Percentiles rank a stretch among this genome's conserved stretches.
These are phyloP conservation scores for Corythoichthys intestinalis DNA, from an alignment of 2,113 vertebrate genomes.

Conservation along the genomic window DNA sequence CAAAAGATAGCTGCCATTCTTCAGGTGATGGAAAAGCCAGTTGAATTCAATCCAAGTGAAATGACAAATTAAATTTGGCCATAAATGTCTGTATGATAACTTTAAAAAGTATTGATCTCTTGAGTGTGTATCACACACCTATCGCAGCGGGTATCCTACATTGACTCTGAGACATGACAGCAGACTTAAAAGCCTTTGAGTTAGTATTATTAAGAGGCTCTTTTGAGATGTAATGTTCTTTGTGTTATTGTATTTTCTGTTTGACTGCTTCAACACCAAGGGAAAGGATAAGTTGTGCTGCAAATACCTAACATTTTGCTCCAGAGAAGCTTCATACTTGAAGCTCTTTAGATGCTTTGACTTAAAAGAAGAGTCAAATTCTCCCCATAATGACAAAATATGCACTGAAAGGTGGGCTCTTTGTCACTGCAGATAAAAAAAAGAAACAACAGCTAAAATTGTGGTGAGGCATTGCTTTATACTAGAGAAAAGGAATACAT, in stretches of 20 bases:
- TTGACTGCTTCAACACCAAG: conserved; percentile 24
- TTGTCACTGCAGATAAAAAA: conserved; percentile 30
- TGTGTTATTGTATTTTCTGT: conserved; percentile 32
- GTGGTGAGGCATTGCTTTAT: conserved; percentile 7
- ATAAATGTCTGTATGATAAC: too few species aligned
- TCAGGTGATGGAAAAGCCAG: too few species aligned
- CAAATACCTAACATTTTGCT: conserved; percentile 40
- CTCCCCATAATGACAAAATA: conserved; percentile 38
- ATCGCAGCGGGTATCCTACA: conserved; percentile 24
- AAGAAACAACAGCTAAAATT: conserved; percentile 34
- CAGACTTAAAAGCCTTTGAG: conserved; percentile 53
- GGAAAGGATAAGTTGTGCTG: conserved; percentile 13
- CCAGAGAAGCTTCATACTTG: conserved; percentile 35
- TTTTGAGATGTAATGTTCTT: conserved; percentile 36
- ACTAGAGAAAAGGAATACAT: too few species aligned
- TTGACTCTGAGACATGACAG: conserved; percentile 32
- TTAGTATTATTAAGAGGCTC: conserved; percentile 56
- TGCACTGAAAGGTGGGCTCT: conserved; percentile 32
- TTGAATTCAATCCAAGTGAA: too few species aligned
- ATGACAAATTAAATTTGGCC: too few species aligned
- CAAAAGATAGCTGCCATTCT: not conserved
- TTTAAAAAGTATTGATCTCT: too few species aligned
- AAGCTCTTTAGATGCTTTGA: conserved; percentile 41
- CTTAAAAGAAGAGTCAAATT: conserved; percentile 50
- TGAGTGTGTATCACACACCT: too few species aligned